Conservation (phyloP, 2,888 invertebrate genomes). For the Ptilodon capucinus region DNA sequence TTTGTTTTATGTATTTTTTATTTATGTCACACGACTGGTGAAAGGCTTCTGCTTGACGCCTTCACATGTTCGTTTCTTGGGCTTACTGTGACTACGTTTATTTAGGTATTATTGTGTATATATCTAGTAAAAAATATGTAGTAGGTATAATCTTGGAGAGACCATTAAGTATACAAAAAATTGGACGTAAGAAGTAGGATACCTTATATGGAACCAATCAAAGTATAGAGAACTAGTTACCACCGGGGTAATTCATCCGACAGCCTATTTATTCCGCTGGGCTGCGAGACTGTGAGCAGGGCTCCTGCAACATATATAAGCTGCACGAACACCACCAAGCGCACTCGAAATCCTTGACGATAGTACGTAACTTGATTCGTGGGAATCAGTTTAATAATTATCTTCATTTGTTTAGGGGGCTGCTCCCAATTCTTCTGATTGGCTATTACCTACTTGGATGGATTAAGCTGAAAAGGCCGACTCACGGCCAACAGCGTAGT, state of each 20-base stretch:
- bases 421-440: background rate
- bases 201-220: background rate
- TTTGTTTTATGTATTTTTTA: too few species aligned
- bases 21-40: too few species aligned
- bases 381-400: background rate
- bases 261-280: constrained; percentile 16
- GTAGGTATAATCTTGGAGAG: too few species aligned
- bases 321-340: constrained; percentile 50
- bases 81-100: too few species aligned
- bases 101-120: too few species aligned
- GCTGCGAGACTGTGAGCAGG: constrained; percentile 21
- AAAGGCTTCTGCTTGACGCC: too few species aligned
- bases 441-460: background rate
- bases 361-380: constrained; percentile 52
- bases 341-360: constrained; percentile 59
- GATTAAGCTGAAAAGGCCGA: too few species aligned
- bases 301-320: constrained; percentile 61
- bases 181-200: background rate
- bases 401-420: background rate
- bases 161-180: too few species aligned
- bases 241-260: background rate
- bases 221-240: background rate
- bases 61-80: too few species aligned
- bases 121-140: too few species aligned
- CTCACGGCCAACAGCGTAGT: too few species aligned